Evolutionary conservation across 2,888 invertebrate genomes (phyloP).

Genomic region (Parelbella ahira): DNA sequence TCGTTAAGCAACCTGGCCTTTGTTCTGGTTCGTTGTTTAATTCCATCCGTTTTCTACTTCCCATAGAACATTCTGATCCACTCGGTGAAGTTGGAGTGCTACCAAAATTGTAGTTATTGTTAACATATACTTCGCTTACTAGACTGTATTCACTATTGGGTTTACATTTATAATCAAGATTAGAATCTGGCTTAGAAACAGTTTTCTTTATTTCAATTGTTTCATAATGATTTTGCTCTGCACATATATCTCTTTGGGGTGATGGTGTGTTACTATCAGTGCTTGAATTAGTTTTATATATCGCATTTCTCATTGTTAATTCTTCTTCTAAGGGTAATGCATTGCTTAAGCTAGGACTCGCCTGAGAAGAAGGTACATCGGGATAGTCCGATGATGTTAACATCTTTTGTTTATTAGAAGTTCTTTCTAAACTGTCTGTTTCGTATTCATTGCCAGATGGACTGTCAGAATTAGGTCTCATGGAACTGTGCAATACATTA

Average conservation of each 20-base stretch:
- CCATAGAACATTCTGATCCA: slow-evolving; percentile 80
- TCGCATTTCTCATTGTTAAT: slow-evolving; percentile 87
- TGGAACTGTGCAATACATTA: slow-evolving; percentile 36
- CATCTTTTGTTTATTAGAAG: slow-evolving; percentile 71
- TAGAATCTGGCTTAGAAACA: slow-evolving; percentile 38
- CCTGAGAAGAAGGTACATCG: slow-evolving; percentile 84
- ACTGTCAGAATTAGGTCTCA: slow-evolving; percentile 54
- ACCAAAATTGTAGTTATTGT: slow-evolving; percentile 85
- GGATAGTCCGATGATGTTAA: slow-evolving; percentile 82
- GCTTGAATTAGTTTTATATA: slow-evolving; percentile 83
- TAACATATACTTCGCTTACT: slow-evolving; percentile 89
- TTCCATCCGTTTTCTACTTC: slow-evolving; percentile 78
- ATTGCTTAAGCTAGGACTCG: slow-evolving; percentile 86
- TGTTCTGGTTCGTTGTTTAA: slow-evolving; percentile 73
- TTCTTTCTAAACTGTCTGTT: slow-evolving; percentile 86
- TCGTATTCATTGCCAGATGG: slow-evolving; percentile 83
- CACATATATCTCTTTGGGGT: slow-evolving; percentile 53
- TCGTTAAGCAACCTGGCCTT: slow-evolving; percentile 90
- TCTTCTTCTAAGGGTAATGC: slow-evolving; percentile 90
- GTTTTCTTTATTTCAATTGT: slow-evolving; percentile 47
- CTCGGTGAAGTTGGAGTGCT: slow-evolving; percentile 81
- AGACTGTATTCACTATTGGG: slow-evolving; percentile 82
- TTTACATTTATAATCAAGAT: slow-evolving; percentile 17
- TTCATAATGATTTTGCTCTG: slow-evolving; percentile 69
- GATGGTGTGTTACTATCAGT: slow-evolving; percentile 76